These are phyloP conservation scores for Pachycephus smyrnensis DNA, from an alignment of 2,888 invertebrate species.

Conservation along the genomic window DNA sequence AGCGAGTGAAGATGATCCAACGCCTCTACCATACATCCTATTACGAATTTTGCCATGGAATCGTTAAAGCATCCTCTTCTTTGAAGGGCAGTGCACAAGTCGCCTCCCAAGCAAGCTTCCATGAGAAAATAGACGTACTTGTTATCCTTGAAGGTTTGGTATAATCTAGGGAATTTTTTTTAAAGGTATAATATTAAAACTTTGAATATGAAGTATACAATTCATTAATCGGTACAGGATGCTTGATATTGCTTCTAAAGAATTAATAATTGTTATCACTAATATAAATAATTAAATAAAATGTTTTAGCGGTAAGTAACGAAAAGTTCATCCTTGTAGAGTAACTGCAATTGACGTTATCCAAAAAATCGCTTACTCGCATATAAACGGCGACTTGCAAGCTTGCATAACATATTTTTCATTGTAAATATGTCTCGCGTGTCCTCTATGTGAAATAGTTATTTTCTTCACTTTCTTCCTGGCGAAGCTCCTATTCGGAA, in stretches of 20 bases:
- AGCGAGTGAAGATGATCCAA: conserved; percentile 87
- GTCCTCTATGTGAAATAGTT: conserved; percentile 73
- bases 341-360: background rate
- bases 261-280: background rate
- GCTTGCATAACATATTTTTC: conserved; percentile 76
- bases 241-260: background rate
- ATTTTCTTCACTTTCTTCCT: conserved; percentile 76
- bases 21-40: conserved; percentile 91
- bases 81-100: conserved; percentile 90
- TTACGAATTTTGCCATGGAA: conserved; percentile 83
- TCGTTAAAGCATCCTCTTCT: conserved; percentile 85
- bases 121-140: conserved; percentile 94
- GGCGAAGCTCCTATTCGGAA: conserved; percentile 68
- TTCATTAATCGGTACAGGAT: background rate
- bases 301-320: background rate
- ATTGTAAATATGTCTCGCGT: conserved; percentile 75
- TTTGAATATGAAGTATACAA: background rate
- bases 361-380: conserved; percentile 68
- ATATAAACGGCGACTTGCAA: conserved; percentile 77
- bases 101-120: conserved; percentile 94
- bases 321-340: background rate
- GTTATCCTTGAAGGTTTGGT: conserved; percentile 88
- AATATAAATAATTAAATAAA: background rate
- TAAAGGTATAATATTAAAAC: background rate
- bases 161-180: conserved; percentile 74